Conservation (phyloP, 2,113 vertebrate genomes). For the Rhineura floridana region DNA sequence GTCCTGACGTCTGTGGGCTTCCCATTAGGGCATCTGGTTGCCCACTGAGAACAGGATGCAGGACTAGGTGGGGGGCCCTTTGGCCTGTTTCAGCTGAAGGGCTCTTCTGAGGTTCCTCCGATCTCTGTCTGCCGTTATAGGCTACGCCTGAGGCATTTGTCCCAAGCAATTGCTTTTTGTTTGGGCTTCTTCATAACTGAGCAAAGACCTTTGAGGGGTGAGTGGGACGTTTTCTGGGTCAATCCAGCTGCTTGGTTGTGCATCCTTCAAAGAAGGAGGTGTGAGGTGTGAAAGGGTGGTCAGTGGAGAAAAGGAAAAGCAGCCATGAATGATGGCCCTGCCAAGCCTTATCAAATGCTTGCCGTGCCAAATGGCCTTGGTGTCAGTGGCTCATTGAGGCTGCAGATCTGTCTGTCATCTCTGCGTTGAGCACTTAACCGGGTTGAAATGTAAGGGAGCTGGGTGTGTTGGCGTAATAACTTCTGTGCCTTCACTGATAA, state of each 20-base stretch:
- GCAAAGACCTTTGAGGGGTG: neutral
- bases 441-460: neutral
- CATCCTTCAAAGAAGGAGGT: fast-evolving
- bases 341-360: too few species aligned
- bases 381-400: neutral
- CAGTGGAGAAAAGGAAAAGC: neutral
- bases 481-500: neutral
- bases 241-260: neutral
- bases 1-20: too few species aligned
- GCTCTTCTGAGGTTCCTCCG: too few species aligned
- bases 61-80: too few species aligned
- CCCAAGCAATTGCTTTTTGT: neutral
- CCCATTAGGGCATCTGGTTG: too few species aligned
- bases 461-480: neutral
- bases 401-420: neutral
- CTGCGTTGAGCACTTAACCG: neutral
- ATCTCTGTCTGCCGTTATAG: too few species aligned
- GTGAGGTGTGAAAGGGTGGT: fast-evolving
- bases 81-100: neutral
- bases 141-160: too few species aligned
- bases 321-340: too few species aligned
- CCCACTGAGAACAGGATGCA: too few species aligned
- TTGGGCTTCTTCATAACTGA: neutral
- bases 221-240: neutral
- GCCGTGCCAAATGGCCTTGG: neutral